Conservation (phyloP, 2,888 invertebrate species). For the Ennomos quercinarius region DNA sequence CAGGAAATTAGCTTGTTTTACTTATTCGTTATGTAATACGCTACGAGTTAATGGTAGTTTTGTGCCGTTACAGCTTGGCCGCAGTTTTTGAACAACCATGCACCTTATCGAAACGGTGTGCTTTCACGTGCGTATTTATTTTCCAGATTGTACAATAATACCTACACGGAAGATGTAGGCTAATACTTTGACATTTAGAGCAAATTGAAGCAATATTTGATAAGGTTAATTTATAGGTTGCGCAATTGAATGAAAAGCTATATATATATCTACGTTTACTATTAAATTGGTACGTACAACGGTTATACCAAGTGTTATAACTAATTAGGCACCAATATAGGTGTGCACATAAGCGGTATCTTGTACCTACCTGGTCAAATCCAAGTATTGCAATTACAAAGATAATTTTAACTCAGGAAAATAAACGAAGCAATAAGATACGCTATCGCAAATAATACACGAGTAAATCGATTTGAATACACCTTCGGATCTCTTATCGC, state of each 20-base stretch:
- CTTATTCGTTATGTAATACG: conserved; percentile 65
- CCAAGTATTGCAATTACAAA: conserved; percentile 22
- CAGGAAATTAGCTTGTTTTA: conserved; percentile 73
- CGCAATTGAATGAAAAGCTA: too few relatives aligned
- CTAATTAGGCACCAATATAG: neutral
- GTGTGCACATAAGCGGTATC: conserved; percentile 5
- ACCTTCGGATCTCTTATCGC: conserved; percentile 46
- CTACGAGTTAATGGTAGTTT: conserved; percentile 65
- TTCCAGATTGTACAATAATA: conserved; percentile 43
- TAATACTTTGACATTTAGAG: conserved; percentile 26
- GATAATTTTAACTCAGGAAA: conserved; percentile 26
- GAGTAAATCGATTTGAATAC: conserved; percentile 40
- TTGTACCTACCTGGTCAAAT: conserved; percentile 10
- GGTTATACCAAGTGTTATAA: too few relatives aligned
- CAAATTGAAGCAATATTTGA: too few relatives aligned
- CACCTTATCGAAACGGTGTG: conserved; percentile 57
- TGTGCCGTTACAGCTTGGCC: conserved; percentile 69
- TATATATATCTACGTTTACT: too few relatives aligned
- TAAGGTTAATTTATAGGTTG: too few relatives aligned
- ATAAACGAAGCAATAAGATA: conserved; percentile 28
- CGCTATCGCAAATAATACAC: conserved; percentile 35
- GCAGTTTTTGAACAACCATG: conserved; percentile 65
- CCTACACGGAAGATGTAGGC: conserved; percentile 1
- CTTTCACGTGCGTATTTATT: conserved; percentile 52
- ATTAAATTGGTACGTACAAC: neutral